These are phyloP conservation scores for Hippocampus mohnikei DNA, from an alignment of 2,113 vertebrate species.

Conservation along the genomic window DNA sequence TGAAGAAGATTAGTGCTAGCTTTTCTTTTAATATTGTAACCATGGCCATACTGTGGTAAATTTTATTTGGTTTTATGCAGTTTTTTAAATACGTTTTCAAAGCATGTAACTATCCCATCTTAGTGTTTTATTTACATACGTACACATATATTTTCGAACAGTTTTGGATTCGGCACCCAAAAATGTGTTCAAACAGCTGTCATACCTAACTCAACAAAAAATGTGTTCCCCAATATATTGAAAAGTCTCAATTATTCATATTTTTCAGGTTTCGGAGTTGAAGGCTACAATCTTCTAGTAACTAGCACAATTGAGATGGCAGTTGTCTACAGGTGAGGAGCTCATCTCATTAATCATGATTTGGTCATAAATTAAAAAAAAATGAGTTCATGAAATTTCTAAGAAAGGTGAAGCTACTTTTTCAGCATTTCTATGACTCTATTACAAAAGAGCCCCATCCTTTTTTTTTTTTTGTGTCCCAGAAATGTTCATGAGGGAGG, in stretches of 20 bases:
- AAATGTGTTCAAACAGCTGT: too few relatives aligned
- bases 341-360: background rate
- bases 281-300: constrained; percentile 79
- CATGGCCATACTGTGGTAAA: too few relatives aligned
- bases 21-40: too few relatives aligned
- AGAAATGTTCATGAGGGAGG: constrained; percentile 81
- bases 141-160: too few relatives aligned
- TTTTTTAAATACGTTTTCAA: too few relatives aligned
- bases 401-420: background rate
- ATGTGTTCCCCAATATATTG: too few relatives aligned
- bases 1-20: too few relatives aligned
- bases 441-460: background rate
- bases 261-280: constrained; percentile 23
- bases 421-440: background rate
- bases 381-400: background rate
- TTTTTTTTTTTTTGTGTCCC: constrained; percentile 1
- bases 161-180: too few relatives aligned
- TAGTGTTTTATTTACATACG: too few relatives aligned
- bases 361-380: background rate
- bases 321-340: constrained; percentile 80
- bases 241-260: background rate
- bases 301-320: constrained; percentile 84
- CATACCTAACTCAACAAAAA: too few relatives aligned
- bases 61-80: too few relatives aligned
- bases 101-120: too few relatives aligned